These are phyloP conservation scores for Sylvilagus bachmani DNA, from an alignment of 2,113 vertebrate species.

Conservation along the genomic window DNA sequence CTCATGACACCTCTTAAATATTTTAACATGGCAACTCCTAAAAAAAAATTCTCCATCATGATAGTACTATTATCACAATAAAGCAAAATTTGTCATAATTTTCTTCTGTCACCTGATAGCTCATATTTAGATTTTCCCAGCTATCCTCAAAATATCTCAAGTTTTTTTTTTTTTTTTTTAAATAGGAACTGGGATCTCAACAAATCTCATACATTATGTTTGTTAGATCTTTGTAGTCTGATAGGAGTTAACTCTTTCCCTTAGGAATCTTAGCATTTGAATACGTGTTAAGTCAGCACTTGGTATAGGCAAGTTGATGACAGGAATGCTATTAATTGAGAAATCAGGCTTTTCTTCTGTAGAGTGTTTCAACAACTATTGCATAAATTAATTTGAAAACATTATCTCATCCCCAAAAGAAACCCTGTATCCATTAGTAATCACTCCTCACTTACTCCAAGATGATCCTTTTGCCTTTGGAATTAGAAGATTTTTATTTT, in stretches of 20 bases:
- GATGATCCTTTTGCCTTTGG: not conserved
- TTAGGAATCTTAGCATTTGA: constrained; percentile 21
- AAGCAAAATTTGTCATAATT: not conserved
- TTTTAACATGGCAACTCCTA: not conserved
- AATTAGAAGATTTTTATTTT: not conserved
- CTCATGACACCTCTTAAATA: not conserved
- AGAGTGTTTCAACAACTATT: not conserved
- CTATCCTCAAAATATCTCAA: not conserved
- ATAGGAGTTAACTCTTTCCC: not conserved
- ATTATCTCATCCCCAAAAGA: not conserved
- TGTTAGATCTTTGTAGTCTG: not conserved
- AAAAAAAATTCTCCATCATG: not conserved
- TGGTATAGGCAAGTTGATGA: not conserved
- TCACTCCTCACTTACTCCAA: not conserved
- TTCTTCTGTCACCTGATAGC: not conserved
- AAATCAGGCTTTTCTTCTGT: not conserved
- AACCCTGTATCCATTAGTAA: not conserved
- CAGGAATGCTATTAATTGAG: not conserved
- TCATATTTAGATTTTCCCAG: not conserved
- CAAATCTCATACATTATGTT: not conserved
- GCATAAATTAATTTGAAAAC: not conserved
- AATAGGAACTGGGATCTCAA: not conserved
- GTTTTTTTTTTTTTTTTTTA: not conserved
- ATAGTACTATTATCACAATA: not conserved
- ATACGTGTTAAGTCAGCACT: not conserved